Percentiles rank a stretch among this genome's conserved stretches.
Conservation (phyloP, 2,888 invertebrate species). For the Mythimna vitellina region DNA sequence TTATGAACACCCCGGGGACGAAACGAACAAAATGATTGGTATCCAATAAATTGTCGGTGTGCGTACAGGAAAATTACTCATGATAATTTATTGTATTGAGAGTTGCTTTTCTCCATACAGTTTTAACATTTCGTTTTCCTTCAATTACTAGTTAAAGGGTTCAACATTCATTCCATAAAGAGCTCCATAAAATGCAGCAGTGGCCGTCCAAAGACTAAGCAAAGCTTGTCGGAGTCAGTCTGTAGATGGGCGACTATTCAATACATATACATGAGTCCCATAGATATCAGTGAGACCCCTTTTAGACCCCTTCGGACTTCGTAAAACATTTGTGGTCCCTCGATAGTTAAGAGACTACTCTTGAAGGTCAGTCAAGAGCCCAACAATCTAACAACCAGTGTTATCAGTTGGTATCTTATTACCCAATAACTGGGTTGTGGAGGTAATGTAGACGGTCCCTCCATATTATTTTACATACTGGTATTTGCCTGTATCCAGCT, state of each 20-base stretch:
- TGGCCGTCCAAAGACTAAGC: not conserved
- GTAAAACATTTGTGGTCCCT: not conserved
- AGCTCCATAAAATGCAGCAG: not conserved
- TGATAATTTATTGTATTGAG: constrained; percentile 57
- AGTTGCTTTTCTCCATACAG: constrained; percentile 23
- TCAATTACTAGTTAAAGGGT: not conserved
- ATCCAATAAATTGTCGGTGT: constrained; percentile 52
- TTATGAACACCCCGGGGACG: constrained; percentile 45
- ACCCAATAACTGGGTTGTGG: not conserved
- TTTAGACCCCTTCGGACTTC: not conserved
- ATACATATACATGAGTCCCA: not conserved
- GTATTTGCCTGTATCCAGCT: too few species aligned
- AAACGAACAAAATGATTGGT: constrained; percentile 55
- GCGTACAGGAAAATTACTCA: constrained; percentile 58
- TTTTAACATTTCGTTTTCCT: constrained; percentile 22
- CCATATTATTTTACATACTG: not conserved
- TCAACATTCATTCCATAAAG: too few species aligned
- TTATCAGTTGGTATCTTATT: not conserved
- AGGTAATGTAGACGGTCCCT: not conserved
- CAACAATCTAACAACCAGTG: not conserved
- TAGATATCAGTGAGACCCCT: not conserved
- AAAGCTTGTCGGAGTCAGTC: not conserved
- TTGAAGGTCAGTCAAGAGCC: not conserved
- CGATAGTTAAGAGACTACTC: not conserved
- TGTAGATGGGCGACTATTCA: not conserved